Evolutionary conservation across 2,113 vertebrate species (phyloP), one percentile per base, ranked within the genome.

Genomic region (Laterallus jamaicensis): DNA sequence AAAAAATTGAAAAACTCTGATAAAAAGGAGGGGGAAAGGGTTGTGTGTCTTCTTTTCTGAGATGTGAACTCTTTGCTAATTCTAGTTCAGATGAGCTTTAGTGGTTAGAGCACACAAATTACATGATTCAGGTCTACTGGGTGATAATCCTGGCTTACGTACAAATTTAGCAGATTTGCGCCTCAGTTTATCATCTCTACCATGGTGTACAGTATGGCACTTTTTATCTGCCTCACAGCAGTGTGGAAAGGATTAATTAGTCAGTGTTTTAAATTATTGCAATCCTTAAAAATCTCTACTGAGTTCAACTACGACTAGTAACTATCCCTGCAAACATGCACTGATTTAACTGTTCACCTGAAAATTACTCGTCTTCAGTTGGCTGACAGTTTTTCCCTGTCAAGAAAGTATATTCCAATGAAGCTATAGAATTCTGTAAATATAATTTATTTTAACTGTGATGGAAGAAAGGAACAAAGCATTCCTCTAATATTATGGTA

Each of bases 171-270:
- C n/a, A 67, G 60, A 86, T 26, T 59, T 92, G 29, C 68, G 67
- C 69, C 40, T 93, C 47, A 81, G 32, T 79, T 89, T 93, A 92
- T 87, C n/a, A 40, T 47, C 35, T 89, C 42, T 58, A n/a, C 60
- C 35, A n/a, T 26, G 12, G 44, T 56, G 31, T 35, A 79, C 7
- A 55, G 37, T 28, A 54, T 56, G 31, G 29, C 32, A 87, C 59
- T 92, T 91, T 13, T 86, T 93, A 92, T 73, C 56, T 95, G 63
- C 44, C 56, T 81, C 75, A 82, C 16, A 83, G 68, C 49, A 90
- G 19, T 12, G 35, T 83, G 64, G 32, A 40, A 73, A 58, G 42
- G 29, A 86, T 88, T 95, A 96, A 94, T 89, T 91, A 95, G 60
- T 26, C 32, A 15, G 4, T 47, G 25, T 67, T 92, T 88, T 69